phyloP scores from a whole-genome alignment of 2,113 vertebrate genomes.

The Hepsetus odoe region DNA sequence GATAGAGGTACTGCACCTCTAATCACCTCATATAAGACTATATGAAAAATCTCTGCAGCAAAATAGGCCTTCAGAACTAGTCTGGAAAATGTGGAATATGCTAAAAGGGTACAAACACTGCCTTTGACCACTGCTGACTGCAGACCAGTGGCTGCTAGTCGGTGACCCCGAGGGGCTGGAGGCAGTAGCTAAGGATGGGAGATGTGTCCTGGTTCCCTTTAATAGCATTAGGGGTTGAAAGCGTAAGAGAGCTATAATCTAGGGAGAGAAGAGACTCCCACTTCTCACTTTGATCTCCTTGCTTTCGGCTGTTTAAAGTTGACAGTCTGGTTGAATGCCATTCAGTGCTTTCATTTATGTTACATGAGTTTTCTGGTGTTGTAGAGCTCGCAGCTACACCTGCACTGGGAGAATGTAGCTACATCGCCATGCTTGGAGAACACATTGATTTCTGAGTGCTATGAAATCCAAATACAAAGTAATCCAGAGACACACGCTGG shows the following conservation, averaged over 20 bases:
- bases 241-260: constrained; percentile 73
- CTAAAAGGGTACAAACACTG: neutral
- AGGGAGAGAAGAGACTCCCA: constrained; percentile 75
- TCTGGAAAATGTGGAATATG: neutral
- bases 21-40: no score
- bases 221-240: constrained; percentile 74
- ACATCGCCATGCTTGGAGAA: constrained; percentile 76
- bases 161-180: constrained; percentile 38
- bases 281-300: constrained; percentile 79
- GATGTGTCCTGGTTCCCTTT: constrained; percentile 71
- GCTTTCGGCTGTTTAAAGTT: constrained; percentile 78
- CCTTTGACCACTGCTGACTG: constrained; percentile 37
- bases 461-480: constrained; percentile 39
- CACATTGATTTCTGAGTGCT: constrained; percentile 71
- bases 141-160: constrained; percentile 44
- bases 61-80: neutral
- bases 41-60: no score
- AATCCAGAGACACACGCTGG: neutral
- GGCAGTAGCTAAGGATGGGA: constrained; percentile 65
- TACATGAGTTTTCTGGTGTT: constrained; percentile 77
- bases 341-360: constrained; percentile 80
- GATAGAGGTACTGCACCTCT: no score
- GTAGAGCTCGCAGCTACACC: constrained; percentile 80
- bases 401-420: constrained; percentile 78
- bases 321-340: constrained; percentile 79